These are phyloP conservation scores for Papilio demoleus DNA, from an alignment of 2,888 invertebrate species.

Conservation along the genomic window DNA sequence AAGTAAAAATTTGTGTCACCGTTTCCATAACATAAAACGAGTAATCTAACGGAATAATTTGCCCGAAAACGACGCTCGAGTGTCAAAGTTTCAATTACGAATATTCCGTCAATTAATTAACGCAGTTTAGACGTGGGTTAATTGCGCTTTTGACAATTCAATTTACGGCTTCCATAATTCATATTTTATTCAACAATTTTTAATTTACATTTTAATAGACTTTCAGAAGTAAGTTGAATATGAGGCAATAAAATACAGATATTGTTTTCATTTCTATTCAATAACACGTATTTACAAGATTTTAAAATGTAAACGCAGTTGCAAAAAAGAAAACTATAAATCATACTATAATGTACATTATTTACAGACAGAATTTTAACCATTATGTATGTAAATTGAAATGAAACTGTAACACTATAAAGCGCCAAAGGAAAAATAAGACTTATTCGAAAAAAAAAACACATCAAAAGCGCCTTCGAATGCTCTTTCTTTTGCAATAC, in stretches of 20 bases:
- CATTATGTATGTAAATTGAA: background rate
- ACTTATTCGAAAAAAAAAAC: background rate
- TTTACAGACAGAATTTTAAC: too few relatives aligned
- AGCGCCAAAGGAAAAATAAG: slow-evolving; percentile 1
- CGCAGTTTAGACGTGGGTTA: slow-evolving; percentile 43
- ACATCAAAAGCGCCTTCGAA: background rate
- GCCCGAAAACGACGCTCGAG: slow-evolving; percentile 24
- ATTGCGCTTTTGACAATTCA: slow-evolving; percentile 46
- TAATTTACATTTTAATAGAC: slow-evolving; percentile 22
- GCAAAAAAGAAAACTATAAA: background rate
- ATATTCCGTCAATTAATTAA: slow-evolving; percentile 61
- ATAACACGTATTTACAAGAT: background rate
- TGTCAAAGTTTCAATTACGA: slow-evolving; percentile 23
- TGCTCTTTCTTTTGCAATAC: slow-evolving; percentile 59
- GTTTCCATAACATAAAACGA: slow-evolving; percentile 28
- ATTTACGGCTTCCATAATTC: slow-evolving; percentile 39
- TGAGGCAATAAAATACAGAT: background rate
- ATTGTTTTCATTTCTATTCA: background rate
- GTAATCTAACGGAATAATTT: slow-evolving; percentile 28
- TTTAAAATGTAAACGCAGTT: background rate
- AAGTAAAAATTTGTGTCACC: slow-evolving; percentile 16
- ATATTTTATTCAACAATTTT: slow-evolving; percentile 24
- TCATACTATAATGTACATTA: too few relatives aligned
- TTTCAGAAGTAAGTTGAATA: background rate
- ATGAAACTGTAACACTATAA: background rate